phyloP scores from a whole-genome alignment of 2,888 invertebrate genomes.

The Brachypterus glaber region DNA sequence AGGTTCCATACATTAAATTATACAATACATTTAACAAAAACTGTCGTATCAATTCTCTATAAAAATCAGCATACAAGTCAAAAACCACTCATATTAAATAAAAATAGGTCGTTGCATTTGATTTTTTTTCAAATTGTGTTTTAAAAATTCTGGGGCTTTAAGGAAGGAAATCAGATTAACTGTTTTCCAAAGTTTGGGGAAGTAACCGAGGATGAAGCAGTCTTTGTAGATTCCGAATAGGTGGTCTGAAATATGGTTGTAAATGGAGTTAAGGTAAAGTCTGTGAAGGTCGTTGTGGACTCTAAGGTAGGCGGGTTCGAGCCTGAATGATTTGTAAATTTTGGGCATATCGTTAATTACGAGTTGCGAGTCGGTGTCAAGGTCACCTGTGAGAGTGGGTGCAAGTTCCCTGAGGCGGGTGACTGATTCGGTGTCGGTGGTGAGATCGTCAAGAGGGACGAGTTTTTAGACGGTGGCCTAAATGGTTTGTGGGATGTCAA shows the following conservation, averaged over 20 bases:
- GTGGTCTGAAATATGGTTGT: background rate
- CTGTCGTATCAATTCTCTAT: no score
- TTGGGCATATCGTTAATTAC: no score
- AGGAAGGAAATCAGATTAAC: constrained; percentile 2
- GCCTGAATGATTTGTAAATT: no score
- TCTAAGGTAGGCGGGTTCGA: no score
- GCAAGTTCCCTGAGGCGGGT: background rate
- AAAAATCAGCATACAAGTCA: no score
- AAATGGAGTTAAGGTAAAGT: background rate
- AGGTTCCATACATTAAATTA: no score
- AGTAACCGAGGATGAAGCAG: background rate
- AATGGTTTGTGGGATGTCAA: background rate
- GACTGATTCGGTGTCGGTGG: no score
- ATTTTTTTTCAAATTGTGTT: no score
- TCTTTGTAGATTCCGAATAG: background rate
- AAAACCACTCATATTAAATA: no score
- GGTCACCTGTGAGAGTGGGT: background rate
- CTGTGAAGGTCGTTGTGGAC: no score
- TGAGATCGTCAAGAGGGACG: background rate
- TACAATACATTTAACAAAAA: no score
- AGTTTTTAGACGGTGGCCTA: background rate
- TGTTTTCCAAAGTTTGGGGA: constrained; percentile 7
- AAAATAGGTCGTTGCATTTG: no score
- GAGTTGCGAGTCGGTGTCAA: background rate
- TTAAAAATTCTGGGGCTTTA: constrained; percentile 7